Evolutionary conservation across 2,888 invertebrate species (phyloP), one percentile per base, ranked within the genome.

Genomic region (Morpho achilles): DNA sequence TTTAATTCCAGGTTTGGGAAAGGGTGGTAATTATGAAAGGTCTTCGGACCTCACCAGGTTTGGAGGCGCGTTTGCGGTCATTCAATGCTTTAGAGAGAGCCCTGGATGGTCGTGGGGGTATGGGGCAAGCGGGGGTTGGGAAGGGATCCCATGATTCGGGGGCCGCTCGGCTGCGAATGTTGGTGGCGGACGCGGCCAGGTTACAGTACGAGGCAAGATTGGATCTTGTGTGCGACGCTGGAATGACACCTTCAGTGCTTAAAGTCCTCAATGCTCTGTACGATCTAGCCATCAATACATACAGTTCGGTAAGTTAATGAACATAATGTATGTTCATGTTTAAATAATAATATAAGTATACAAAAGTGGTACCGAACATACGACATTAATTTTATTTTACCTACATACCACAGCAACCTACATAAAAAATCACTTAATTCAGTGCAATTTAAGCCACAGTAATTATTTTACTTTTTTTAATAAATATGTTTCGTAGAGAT

Each of bases 11-110:
- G 95, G 93, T 96, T 53, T 96, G 95, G 92, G 93, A 93, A 66
- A 89, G 91, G 92, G 68, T 86, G 5, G 72, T 84, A 8, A 74
- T 80, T 44, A 64, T 78, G 57, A 78, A 78, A 60, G 80, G 80
- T 0, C 60, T 71, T 80, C 84, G 93, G 82, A 66, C 73, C 1
- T 75, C 76, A 0, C 62, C 91, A 1, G 92, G 93, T 7, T 63
- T 94, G 67, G 94, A 95, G 65, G 84, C 87, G 0, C 93, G 94
- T 0, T 91, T 94, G 80, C 95, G 95, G 60, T 92, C 92, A 16
- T 94, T 93, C 76, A 92, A 92, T 41, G 84, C 93, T 3, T 80
- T 94, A 0, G 94, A 94, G 65, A 90, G 91, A 39, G 87, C 93
- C 0, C 77, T 94, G 52, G 94, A 94, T 68, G 94, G 94, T 59